phyloP scores from a whole-genome alignment of 2,113 vertebrate genomes.

The Theropithecus gelada region DNA sequence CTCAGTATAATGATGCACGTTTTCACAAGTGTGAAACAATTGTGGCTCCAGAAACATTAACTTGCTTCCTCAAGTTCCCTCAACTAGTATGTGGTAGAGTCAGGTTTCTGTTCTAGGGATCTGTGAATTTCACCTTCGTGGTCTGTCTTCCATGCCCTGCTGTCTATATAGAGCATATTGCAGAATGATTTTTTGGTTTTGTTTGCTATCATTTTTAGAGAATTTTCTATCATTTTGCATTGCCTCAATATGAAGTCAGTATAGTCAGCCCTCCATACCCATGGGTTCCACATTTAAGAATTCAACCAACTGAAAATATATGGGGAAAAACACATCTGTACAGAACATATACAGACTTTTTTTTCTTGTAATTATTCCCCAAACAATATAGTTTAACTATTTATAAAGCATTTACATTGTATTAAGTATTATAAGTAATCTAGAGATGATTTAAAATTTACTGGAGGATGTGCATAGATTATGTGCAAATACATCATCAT shows the following conservation, averaged over 20 bases:
- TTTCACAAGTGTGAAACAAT: slow-evolving; percentile 37
- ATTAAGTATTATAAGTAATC: background rate
- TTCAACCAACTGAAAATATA: background rate
- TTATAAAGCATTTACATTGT: background rate
- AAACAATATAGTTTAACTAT: background rate
- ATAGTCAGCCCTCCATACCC: background rate
- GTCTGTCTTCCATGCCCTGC: background rate
- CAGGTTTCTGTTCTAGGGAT: background rate
- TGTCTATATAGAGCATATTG: background rate
- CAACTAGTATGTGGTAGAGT: background rate
- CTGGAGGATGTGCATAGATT: background rate
- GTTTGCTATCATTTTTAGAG: slow-evolving; percentile 14
- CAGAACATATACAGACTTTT: background rate
- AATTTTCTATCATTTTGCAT: background rate
- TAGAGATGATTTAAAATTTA: background rate
- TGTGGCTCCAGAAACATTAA: background rate
- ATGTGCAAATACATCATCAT: background rate
- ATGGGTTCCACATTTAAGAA: background rate
- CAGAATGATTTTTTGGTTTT: background rate
- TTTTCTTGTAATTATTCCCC: background rate
- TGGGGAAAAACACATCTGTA: background rate
- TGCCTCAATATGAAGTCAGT: background rate
- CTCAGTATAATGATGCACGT: background rate
- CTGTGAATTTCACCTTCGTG: background rate
- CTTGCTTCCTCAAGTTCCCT: background rate